Evolutionary conservation across 1,140 invertebrate species (phyloP), one percentile per base, ranked within the genome.

Genomic region (Oncopodura yosiiana): DNA sequence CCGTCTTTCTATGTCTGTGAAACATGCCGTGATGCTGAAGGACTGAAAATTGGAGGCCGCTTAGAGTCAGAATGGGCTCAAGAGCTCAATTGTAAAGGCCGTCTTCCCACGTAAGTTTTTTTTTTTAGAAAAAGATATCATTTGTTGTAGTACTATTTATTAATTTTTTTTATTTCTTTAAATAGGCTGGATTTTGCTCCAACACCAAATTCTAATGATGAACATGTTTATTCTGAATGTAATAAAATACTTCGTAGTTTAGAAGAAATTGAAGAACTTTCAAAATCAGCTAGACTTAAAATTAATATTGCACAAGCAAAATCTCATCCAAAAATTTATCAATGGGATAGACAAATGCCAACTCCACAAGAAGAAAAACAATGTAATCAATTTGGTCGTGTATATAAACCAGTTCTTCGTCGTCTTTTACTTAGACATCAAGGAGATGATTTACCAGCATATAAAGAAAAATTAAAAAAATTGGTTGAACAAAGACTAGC

Each of bases 1-100:
- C 89, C 90, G 0, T 85, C 89, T 41, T 89, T 87, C 67, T 94
- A 94, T 69, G 78, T 93, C 36, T 94, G 91, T 70, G 82, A 77
- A 51, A 86, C 88, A 46, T 95, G 91, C 69, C 77, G 79, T 51
- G 78, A 89, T 76, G 85, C 91, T 6, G 75, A 74, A n/a, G n/a
- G n/a, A n/a, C 14, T 34, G 36, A 76, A 79, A 16, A 81, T 80
- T 61, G 76, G 85, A 45, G 73, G 74, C 36, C 83, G 81, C 0
- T 79, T 77, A 67, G 80, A 81, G 29, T 89, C 83, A 69, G 74
- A 80, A 29, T 84, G 90, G 68, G 84, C 88, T 72, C 86, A 92
- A 68, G 86, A 91, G 66, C 89, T 87, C 79, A 72, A 92, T 18
- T 87, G 83, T 62, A 81, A 86, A 65, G 90, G 89, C 12, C 78